These are phyloP conservation scores for Lithobates pipiens DNA, from an alignment of 2,797 vertebrate genomes.

Conservation along the genomic window DNA sequence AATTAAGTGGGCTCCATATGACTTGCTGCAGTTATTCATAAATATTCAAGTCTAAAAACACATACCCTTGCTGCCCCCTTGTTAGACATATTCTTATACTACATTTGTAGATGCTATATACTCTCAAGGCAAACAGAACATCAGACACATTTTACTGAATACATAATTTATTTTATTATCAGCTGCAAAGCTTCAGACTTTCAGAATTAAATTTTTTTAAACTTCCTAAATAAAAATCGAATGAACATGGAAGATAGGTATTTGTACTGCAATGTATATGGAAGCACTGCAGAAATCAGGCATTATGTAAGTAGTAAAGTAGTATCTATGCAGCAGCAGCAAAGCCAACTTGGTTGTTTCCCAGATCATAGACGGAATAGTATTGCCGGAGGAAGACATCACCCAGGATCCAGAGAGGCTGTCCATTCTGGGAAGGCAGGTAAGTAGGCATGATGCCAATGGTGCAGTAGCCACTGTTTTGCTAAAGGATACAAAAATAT, in stretches of 20 bases:
- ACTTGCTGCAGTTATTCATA: no score
- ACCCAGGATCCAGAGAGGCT: slow-evolving; percentile 64
- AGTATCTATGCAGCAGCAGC: slow-evolving; percentile 45
- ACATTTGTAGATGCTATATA: no score
- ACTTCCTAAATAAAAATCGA: neutral
- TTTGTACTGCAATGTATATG: neutral
- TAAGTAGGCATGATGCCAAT: slow-evolving; percentile 64
- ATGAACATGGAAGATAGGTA: neutral
- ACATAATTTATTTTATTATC: neutral
- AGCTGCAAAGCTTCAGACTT: neutral
- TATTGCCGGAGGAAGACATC: slow-evolving; percentile 64
- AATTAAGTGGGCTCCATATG: no score
- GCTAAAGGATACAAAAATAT: slow-evolving; percentile 26
- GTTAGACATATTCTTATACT: no score
- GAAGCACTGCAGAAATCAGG: neutral
- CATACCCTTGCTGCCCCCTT: no score
- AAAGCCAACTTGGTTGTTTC: slow-evolving; percentile 58
- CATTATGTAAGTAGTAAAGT: neutral
- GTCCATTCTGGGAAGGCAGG: slow-evolving; percentile 55
- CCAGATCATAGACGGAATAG: slow-evolving; percentile 54
- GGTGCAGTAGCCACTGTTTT: slow-evolving; percentile 55
- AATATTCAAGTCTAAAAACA: no score
- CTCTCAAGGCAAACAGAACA: neutral
- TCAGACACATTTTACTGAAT: neutral
- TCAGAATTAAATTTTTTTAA: neutral